Conservation (phyloP, 2,888 invertebrate genomes). For the Cenopis cana region DNA sequence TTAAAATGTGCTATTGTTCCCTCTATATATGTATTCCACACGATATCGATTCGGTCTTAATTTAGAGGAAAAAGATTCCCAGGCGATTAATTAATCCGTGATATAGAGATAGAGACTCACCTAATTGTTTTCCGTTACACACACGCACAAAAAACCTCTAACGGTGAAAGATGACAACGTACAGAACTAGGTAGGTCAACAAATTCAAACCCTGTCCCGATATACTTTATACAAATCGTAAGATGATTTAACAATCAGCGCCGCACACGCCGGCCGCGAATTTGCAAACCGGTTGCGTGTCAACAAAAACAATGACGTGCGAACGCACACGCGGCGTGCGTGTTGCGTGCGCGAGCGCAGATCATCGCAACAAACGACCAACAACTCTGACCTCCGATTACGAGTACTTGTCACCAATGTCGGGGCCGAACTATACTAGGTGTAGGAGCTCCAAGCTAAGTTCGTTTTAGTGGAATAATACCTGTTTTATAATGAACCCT, state of each 20-base stretch:
- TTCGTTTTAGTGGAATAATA: too few species aligned
- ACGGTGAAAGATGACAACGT: not conserved
- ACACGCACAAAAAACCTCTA: not conserved
- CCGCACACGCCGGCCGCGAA: slow-evolving; percentile 1
- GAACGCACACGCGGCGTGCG: slow-evolving; percentile 4
- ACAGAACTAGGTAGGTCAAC: not conserved
- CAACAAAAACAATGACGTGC: slow-evolving; percentile 42
- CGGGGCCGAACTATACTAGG: not conserved
- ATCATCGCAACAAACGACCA: not conserved
- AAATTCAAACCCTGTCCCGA: not conserved
- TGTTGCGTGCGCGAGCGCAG: not conserved
- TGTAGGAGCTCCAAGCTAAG: too few species aligned
- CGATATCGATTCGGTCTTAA: too few species aligned
- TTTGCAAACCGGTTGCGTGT: slow-evolving; percentile 34
- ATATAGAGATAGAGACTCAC: too few species aligned
- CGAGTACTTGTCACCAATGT: not conserved
- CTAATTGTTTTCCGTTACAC: too few species aligned
- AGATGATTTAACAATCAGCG: slow-evolving; percentile 12
- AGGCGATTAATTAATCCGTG: too few species aligned
- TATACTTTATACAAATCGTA: not conserved
- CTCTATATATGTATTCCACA: too few species aligned
- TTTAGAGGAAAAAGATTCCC: too few species aligned
- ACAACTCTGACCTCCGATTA: not conserved
- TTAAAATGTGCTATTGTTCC: too few species aligned
- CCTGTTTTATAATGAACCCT: too few species aligned